These are phyloP conservation scores for Drosophila nigromelanica DNA, from an alignment of 1,140 invertebrate species.

Conservation along the genomic window DNA sequence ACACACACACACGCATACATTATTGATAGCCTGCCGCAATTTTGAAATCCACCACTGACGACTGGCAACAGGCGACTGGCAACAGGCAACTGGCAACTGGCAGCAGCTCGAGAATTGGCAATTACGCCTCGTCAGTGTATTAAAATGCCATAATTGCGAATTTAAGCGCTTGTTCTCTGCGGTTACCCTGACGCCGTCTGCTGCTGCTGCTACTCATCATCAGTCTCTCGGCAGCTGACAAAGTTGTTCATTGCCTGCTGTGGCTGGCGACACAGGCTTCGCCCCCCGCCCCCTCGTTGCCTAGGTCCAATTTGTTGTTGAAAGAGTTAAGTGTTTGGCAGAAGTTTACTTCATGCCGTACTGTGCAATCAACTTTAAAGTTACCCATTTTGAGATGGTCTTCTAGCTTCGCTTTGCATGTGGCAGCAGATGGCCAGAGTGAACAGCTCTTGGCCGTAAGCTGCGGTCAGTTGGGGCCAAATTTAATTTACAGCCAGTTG, in stretches of 20 bases:
- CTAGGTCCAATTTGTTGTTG: conserved; percentile 3
- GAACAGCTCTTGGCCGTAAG: conserved; percentile 9
- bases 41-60: conserved; percentile 33
- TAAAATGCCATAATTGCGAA: conserved; percentile 78
- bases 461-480: conserved; percentile 35
- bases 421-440: background rate
- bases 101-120: conserved; percentile 51
- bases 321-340: conserved; percentile 46
- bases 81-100: conserved; percentile 2
- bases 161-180: conserved; percentile 55
- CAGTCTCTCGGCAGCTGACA: conserved; percentile 36
- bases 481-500: conserved; percentile 4
- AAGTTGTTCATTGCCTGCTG: conserved; percentile 40
- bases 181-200: conserved; percentile 24
- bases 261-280: conserved; percentile 4
- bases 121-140: conserved; percentile 68
- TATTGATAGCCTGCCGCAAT: conserved; percentile 68
- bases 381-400: conserved; percentile 27
- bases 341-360: conserved; percentile 34
- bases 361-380: conserved; percentile 50
- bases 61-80: conserved; percentile 13
- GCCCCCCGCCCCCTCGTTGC: too few relatives aligned
- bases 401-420: background rate
- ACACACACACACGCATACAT: conserved; percentile 25
- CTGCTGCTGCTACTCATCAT: conserved; percentile 43